Conservation (phyloP, 30 jellyfish, hydroid and myxozoan genomes). For the Pelagia noctiluca region DNA sequence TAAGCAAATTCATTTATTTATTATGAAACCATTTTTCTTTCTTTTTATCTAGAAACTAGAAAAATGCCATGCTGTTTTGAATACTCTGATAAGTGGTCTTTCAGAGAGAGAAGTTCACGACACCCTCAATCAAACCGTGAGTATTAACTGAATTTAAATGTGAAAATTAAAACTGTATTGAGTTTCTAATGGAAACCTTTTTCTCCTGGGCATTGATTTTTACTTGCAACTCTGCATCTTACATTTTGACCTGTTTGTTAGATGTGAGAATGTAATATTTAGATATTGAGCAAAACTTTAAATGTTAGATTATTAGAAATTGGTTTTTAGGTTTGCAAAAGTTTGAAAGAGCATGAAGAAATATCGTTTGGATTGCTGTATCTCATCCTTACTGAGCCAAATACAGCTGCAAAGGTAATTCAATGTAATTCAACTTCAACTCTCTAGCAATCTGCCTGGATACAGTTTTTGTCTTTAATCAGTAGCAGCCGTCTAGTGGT, state of each 20-base stretch:
- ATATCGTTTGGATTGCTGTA: constrained; percentile 90
- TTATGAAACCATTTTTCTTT: neutral
- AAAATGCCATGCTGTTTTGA: constrained; percentile 80
- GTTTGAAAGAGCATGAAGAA: constrained; percentile 97
- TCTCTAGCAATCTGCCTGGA: too few relatives aligned
- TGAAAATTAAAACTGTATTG: neutral
- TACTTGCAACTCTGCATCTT: neutral
- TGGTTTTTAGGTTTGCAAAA: constrained; percentile 91
- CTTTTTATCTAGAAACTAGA: constrained; percentile 78
- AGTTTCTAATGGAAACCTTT: neutral
- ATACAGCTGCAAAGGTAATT: constrained; percentile 83
- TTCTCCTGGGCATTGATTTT: neutral
- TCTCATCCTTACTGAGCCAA: constrained; percentile 88
- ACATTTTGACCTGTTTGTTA: too few relatives aligned
- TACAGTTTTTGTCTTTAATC: too few relatives aligned
- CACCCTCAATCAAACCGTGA: constrained; percentile 87
- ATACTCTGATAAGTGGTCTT: constrained; percentile 64
- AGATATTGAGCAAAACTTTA: too few relatives aligned
- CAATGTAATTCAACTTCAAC: too few relatives aligned
- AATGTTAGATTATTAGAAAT: too few relatives aligned
- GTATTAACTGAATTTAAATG: neutral
- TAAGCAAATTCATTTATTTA: too few relatives aligned
- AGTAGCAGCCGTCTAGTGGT: too few relatives aligned
- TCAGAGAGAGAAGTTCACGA: constrained; percentile 96
- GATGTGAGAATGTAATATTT: too few relatives aligned